phyloP scores from a whole-genome alignment of 2,113 vertebrate species.

The Pyxicephalus adspersus region DNA sequence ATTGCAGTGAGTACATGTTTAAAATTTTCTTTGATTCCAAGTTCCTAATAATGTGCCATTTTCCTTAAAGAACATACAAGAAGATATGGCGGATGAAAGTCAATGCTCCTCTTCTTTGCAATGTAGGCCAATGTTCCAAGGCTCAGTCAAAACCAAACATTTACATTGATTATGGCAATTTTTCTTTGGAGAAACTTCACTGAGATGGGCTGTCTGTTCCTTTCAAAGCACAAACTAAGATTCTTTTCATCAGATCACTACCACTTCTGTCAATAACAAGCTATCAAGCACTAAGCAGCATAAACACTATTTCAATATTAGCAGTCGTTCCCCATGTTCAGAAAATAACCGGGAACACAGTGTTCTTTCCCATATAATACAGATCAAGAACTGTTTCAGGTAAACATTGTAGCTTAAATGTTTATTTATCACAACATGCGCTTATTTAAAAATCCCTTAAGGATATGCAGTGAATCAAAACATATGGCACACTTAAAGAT shows the following conservation, averaged over 20 bases:
- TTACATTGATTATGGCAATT: conserved; percentile 12
- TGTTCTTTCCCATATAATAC: too few species aligned
- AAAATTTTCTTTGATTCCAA: too few species aligned
- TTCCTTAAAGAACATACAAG: too few species aligned
- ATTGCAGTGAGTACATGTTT: too few species aligned
- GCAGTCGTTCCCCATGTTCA: too few species aligned
- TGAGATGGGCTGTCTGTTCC: background rate
- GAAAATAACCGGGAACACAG: too few species aligned
- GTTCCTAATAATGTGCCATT: too few species aligned
- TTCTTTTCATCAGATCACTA: background rate
- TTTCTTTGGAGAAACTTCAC: background rate
- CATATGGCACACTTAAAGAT: background rate
- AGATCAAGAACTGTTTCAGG: too few species aligned
- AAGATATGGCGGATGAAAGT: background rate
- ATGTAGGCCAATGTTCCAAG: conserved; percentile 6
- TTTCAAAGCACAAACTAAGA: background rate
- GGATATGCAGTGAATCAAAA: background rate
- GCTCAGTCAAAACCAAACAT: background rate
- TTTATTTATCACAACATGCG: too few species aligned
- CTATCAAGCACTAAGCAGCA: background rate
- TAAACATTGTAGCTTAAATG: too few species aligned
- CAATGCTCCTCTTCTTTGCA: background rate
- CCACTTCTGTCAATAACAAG: background rate
- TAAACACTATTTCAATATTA: background rate
- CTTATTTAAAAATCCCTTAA: too few species aligned